Evolutionary conservation across 2,113 vertebrate genomes (phyloP).

Genomic region (Erinaceus europaeus): DNA sequence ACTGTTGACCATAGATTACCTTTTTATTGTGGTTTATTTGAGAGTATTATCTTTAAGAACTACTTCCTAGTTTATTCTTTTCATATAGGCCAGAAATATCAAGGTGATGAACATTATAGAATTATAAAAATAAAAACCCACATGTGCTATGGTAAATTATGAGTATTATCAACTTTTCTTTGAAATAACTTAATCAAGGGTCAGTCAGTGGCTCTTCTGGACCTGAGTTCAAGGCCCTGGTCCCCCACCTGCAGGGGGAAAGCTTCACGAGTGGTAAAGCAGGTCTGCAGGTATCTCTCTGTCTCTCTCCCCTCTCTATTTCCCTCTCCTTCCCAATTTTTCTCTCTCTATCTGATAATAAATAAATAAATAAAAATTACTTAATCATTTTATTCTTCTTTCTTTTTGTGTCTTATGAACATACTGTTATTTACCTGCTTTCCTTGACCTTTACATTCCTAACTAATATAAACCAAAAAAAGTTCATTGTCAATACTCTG

Average conservation of each 20-base stretch:
- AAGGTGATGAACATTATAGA: neutral
- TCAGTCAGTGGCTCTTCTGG: too few relatives aligned
- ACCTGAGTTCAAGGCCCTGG: too few relatives aligned
- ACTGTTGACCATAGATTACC: neutral
- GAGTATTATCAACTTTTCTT: neutral
- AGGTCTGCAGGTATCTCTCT: too few relatives aligned
- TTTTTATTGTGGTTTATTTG: neutral
- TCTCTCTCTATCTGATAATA: too few relatives aligned
- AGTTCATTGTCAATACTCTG: neutral
- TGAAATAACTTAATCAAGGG: neutral
- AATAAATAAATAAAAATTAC: too few relatives aligned
- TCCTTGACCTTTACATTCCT: conserved; percentile 13
- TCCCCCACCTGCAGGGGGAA: too few relatives aligned
- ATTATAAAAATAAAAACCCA: neutral
- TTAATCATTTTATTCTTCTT: too few relatives aligned
- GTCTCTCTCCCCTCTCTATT: too few relatives aligned
- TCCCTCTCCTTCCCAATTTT: too few relatives aligned
- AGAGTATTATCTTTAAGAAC: neutral
- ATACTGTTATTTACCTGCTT: neutral
- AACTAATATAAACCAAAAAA: neutral
- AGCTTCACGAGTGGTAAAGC: too few relatives aligned
- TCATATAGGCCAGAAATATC: neutral
- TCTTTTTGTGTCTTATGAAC: neutral
- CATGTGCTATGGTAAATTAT: neutral
- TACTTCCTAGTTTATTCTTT: neutral